phyloP scores from a whole-genome alignment of 2,113 vertebrate species.

The Salvelinus sp. region DNA sequence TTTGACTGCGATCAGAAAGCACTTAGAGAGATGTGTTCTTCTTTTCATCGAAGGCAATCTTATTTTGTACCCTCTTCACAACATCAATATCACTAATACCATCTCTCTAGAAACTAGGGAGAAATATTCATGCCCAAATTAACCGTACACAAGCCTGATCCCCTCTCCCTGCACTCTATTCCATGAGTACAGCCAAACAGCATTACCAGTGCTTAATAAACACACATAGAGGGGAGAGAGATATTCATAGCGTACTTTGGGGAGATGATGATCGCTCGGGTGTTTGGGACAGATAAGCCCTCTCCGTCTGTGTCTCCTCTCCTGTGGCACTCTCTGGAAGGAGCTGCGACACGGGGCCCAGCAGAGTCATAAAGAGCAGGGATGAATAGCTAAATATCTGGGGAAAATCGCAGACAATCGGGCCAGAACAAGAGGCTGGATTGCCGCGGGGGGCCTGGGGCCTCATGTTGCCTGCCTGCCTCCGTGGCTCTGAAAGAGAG shows the following conservation, averaged over 20 bases:
- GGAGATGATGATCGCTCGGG: constrained; percentile 54
- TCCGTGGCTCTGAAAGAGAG: constrained; percentile 13
- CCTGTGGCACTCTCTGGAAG: constrained; percentile 31
- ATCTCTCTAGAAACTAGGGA: constrained; percentile 21
- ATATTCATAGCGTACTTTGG: constrained; percentile 55
- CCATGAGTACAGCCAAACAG: background rate
- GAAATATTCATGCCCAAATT: constrained; percentile 39
- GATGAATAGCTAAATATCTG: constrained; percentile 62
- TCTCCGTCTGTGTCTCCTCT: constrained; percentile 46
- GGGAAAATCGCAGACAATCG: constrained; percentile 61
- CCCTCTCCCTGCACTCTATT: constrained; percentile 1
- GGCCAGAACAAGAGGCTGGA: constrained; percentile 44
- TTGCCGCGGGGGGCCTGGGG: constrained; percentile 12
- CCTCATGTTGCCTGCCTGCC: background rate
- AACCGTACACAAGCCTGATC: constrained; percentile 36
- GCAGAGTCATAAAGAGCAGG: constrained; percentile 32
- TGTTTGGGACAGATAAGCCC: constrained; percentile 67
- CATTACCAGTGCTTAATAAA: constrained; percentile 51
- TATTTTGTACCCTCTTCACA: constrained; percentile 40
- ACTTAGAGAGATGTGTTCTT: constrained; percentile 29
- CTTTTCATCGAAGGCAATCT: constrained; percentile 39
- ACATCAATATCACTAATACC: constrained; percentile 46
- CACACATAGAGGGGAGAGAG: constrained; percentile 36
- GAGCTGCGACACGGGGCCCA: constrained; percentile 49
- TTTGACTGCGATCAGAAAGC: background rate